Percentiles rank a stretch among this genome's conserved stretches.
Conservation (phyloP, 2,113 vertebrate genomes). For the Rhombomys opimus region DNA sequence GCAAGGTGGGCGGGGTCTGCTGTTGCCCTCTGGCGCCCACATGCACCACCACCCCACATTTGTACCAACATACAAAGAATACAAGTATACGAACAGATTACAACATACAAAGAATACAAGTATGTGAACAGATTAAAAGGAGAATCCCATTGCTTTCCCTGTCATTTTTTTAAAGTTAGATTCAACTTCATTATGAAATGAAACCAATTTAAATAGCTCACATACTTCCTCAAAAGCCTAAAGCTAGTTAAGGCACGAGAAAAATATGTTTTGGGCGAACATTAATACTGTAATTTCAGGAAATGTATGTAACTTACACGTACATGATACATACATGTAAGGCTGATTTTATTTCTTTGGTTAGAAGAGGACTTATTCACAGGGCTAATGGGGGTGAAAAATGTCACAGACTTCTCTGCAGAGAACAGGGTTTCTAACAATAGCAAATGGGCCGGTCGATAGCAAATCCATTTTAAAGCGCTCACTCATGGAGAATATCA, state of each 20-base stretch:
- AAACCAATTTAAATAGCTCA: constrained; percentile 12
- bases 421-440: constrained; percentile 67
- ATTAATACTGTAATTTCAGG: neutral
- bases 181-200: constrained; percentile 15
- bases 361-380: constrained; percentile 45
- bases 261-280: neutral
- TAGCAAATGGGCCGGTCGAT: constrained; percentile 74
- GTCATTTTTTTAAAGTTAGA: neutral
- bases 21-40: no score
- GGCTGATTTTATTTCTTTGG: constrained; percentile 57
- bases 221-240: constrained; percentile 37
- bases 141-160: neutral
- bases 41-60: neutral
- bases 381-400: constrained; percentile 15
- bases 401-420: neutral
- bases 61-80: neutral
- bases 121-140: neutral
- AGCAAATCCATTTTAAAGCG: constrained; percentile 75
- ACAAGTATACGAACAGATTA: no score
- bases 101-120: no score
- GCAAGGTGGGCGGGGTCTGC: neutral
- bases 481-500: constrained; percentile 76
- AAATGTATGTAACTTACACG: neutral
- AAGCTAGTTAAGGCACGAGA: neutral
- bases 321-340: neutral